These are phyloP conservation scores for Hypanus sabinus DNA, from an alignment of 2,113 vertebrate genomes.

Conservation along the genomic window DNA sequence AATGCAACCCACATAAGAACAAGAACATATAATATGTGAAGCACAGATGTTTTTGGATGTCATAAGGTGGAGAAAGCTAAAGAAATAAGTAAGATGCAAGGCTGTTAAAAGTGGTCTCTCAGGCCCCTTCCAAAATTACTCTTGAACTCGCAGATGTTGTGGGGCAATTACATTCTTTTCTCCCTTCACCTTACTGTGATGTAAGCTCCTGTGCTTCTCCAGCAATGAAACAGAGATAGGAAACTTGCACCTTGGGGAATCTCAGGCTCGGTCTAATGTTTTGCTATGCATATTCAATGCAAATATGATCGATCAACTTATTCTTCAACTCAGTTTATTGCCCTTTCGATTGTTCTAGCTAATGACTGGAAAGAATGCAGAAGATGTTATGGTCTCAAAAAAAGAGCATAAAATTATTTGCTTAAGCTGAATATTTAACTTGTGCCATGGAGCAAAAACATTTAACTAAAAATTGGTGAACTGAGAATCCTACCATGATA, in stretches of 20 bases:
- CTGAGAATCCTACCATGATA: background rate
- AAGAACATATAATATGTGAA: background rate
- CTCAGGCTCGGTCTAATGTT: too few species aligned
- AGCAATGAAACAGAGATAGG: background rate
- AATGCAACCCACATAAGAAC: background rate
- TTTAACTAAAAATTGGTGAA: background rate
- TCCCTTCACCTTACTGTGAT: background rate
- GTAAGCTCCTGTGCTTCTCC: background rate
- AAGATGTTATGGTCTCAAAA: background rate
- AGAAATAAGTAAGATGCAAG: background rate
- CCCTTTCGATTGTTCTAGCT: background rate
- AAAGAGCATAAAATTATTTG: background rate
- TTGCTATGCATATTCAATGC: background rate
- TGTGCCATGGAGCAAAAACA: background rate
- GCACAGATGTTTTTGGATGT: background rate
- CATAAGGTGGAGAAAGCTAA: background rate
- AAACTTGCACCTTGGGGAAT: background rate
- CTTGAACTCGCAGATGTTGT: background rate
- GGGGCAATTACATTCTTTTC: background rate
- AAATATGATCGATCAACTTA: background rate
- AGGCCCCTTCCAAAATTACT: background rate
- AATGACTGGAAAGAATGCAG: background rate
- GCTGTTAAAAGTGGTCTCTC: background rate
- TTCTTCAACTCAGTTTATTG: background rate
- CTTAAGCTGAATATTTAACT: background rate